Base-by-base conservation (phyloP, 1,140 invertebrate genomes). In the Platorchestia sp. region DNA sequence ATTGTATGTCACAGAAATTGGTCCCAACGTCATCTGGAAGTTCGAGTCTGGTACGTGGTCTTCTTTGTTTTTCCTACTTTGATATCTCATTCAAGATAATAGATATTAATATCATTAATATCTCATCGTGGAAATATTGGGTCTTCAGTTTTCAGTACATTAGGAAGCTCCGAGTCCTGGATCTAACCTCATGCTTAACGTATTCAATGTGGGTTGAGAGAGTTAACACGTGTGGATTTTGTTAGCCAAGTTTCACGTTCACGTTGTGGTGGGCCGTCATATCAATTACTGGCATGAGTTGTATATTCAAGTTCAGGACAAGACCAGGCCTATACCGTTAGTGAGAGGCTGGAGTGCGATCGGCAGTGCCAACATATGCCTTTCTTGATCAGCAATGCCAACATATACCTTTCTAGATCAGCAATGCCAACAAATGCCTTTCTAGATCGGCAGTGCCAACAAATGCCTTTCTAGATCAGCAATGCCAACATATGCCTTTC, bases 1-100 rank as follows among this genome's bases (percentile, higher is more conserved):
- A 95, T 97, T 98, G 36, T 99, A 98, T 97, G 98, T 98, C 0
- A 98, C 98, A 0, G 98, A 99, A 97, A 97, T 99, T 7, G 97
- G 98, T 96, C 98, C 98, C 0, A 98, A 97, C 96, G 97, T 97
- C 96, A 97, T 98, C 47, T 98, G 98, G 96, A 98, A 98, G 97
- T 98, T 98, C 97, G 95, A 97, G 19, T 47, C 96, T 40, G 95
- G 96, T 96, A 91, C 95, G 96, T 96, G 89, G 40, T n/a, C 40
- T 45, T 53, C 40, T 3, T 93, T 45, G 27, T 86, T 16, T 10
- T 95, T 41, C 59, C 27, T 47, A 14, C 59, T 14, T 75, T 1
- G 1, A 75, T 19, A 36, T 36, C 14, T 36, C 22, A 14, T 45
- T 51, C 27, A 86, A 86, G 27, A 36, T 86, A 36, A 86, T 36